Base-by-base conservation (phyloP, 1,140 invertebrate genomes). In the Saccostrea cuccullata region DNA sequence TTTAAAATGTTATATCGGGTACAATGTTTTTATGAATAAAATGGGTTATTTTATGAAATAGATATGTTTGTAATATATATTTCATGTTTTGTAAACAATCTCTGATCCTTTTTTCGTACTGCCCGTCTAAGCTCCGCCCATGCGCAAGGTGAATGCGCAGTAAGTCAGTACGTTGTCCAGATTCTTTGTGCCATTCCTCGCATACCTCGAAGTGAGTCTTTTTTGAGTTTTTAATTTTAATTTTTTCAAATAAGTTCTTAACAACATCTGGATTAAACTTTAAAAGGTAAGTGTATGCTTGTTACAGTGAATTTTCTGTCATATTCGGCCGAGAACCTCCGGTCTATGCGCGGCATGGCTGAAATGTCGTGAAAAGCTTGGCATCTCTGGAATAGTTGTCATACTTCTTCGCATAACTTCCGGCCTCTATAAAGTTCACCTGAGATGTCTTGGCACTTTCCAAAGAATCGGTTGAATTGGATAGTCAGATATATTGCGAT, bases 101-200 rank as follows among this genome's bases (percentile, higher is more conserved):
- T 26, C 23, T 13, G 67, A 17, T 73, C 67, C 9, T 20, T 36
- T 55, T 83, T 83, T 56, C 82, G 40, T 55, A 83, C 40, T 55
- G 55, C 82, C 23, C n/a, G 40, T 23, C 82, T 20, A 55, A 91
- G 92, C 89, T 89, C 90, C 90, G 96, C 87, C 96, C 96, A 91
- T 97, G 97, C 97, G 97, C 97, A 96, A 96, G 96, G 95, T 95
- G 96, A 96, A 95, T 97, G 97, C 97, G 97, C 97, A 96, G 96
- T 96, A 96, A 96, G 96, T 96, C 96, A 96, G 96, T 97, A 97
- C 97, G 97, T 98, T 97, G 97, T 97, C 97, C 96, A 96, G 97
- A 98, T 97, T 98, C 97, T 97, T 98, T 97, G 97, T 97, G 97
- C 97, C 97, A 98, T 97, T 97, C 97, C 97, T 97, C 96, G 97